These are phyloP conservation scores for Hirtodrosophila confusa DNA, from an alignment of 2,888 invertebrate genomes.

Conservation along the genomic window DNA sequence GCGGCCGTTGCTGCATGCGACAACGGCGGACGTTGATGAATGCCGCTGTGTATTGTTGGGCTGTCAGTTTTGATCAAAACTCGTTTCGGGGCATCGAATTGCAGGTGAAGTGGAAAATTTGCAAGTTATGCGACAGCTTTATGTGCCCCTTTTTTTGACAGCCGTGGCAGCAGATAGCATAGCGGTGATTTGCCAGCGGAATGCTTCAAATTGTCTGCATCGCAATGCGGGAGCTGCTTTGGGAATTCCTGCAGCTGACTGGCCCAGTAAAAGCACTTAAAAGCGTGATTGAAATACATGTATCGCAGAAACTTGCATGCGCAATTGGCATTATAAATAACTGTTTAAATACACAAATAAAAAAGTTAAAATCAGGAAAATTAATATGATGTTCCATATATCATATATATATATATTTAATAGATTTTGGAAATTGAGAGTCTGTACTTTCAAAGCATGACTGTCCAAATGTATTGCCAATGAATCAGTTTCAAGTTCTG, in stretches of 20 bases:
- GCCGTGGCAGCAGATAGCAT: conserved; percentile 8
- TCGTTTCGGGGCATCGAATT: conserved; percentile 56
- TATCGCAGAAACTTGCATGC: neutral
- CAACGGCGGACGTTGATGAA: conserved; percentile 70
- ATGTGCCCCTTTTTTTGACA: conserved; percentile 23
- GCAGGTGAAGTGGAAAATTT: conserved; percentile 73
- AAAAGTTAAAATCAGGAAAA: too few relatives aligned
- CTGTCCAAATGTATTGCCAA: too few relatives aligned
- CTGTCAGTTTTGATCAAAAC: conserved; percentile 72
- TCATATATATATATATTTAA: too few relatives aligned
- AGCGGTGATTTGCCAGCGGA: conserved; percentile 38
- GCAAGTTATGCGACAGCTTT: conserved; percentile 72
- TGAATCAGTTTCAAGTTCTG: too few relatives aligned
- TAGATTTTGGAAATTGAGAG: too few relatives aligned
- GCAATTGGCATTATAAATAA: neutral
- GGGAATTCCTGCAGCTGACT: conserved; percentile 39
- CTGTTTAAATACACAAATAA: too few relatives aligned
- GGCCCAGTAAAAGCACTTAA: neutral
- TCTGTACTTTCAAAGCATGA: too few relatives aligned
- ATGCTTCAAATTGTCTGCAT: conserved; percentile 54
- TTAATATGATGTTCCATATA: too few relatives aligned
- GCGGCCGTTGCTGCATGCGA: conserved; percentile 57
- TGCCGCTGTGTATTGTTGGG: conserved; percentile 75
- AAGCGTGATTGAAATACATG: neutral
- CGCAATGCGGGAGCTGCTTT: conserved; percentile 9